Evolutionary conservation across 2,888 invertebrate genomes (phyloP), one percentile per base, ranked within the genome.

Genomic region (Dasysyrphus albostriatus): DNA sequence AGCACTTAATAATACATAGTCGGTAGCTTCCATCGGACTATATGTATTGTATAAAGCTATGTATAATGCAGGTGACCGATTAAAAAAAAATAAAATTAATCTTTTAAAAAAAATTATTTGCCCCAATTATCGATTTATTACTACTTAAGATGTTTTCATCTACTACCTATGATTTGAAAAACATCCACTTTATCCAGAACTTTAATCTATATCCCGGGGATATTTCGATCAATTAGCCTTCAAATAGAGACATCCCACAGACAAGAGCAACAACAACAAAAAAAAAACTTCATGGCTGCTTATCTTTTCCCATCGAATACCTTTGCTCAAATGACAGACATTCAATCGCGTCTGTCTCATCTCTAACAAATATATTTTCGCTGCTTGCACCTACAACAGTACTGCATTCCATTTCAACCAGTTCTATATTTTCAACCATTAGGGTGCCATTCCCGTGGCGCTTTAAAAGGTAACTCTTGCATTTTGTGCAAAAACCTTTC

Each of bases 301-400:
- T 67, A 67, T 67, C 47, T 67, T 14, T 8, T 49, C 12, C 65
- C 49, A 67, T 67, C 65, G 65, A 47, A 34, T 67, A 34, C 32
- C 49, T 67, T 47, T 49, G 16, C 34, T 49, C 49, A 67, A 49
- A 67, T 49, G 65, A 67, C 47, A 76, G 81, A 81, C 72, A 81
- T 77, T 67, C 67, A 84, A 80, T 80, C 70, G 80, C 72, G 63
- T 58, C 70, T 32, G 61, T 70, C 49, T 56, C 83, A 80, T 70
- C 37, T 54, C 67, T 67, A n/a, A 69, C 56, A 61, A 70, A 56
- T 83, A 58, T 12, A 49, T 47, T 56, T 44, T 59, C 72, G 37
- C 59, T 72, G 44, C 58, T 75, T 76, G 63, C 32, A 61, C 49
- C 69, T 32, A 29, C 49, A 56, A 19, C 47, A 37, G n/a, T n/a